Evolutionary conservation across 1,140 invertebrate species (phyloP).

Genomic region (Anastrepha obliqua): DNA sequence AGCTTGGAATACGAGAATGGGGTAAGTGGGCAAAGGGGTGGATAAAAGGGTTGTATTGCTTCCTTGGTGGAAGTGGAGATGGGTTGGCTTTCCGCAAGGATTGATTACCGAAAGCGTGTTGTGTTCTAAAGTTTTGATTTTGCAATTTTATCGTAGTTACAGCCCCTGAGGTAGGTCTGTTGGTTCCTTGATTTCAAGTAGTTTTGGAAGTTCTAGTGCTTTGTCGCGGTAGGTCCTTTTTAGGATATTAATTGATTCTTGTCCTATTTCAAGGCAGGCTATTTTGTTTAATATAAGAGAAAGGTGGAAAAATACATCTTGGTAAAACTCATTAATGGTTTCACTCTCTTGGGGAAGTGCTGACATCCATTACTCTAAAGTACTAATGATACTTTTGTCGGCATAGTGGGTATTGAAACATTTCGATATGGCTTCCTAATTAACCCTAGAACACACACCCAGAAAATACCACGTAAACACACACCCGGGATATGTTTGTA

Average conservation of each 20-base stretch:
- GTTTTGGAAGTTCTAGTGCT: conserved; percentile 52
- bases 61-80: too few species aligned
- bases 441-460: too few species aligned
- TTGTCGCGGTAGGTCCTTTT: conserved; percentile 39
- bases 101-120: too few species aligned
- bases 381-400: neutral
- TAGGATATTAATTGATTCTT: neutral
- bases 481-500: too few species aligned
- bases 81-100: too few species aligned
- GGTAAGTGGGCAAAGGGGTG: neutral
- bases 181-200: conserved; percentile 40
- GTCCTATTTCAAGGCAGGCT: neutral
- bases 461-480: too few species aligned
- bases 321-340: neutral
- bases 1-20: neutral
- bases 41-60: neutral
- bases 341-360: neutral
- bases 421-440: neutral
- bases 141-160: too few species aligned
- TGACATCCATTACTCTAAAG: neutral
- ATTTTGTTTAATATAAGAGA: too few species aligned
- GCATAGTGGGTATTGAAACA: neutral
- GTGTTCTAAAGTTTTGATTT: too few species aligned
- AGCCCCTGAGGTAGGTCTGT: too few species aligned
- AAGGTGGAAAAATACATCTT: neutral